phyloP scores from a whole-genome alignment of 2,888 invertebrate species.

The Matsumyia berberina region DNA sequence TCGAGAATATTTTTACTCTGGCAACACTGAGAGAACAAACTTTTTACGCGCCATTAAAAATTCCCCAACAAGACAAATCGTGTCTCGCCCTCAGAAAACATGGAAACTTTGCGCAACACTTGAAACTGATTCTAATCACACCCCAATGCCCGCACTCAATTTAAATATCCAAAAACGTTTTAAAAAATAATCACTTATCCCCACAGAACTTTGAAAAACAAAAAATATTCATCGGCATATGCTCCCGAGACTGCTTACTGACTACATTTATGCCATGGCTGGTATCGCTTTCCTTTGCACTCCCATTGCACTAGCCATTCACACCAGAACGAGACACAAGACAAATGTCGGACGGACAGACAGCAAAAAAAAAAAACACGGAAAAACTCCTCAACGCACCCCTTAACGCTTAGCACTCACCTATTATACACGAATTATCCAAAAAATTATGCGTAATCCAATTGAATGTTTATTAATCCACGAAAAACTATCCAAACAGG shows the following conservation, averaged over 20 bases:
- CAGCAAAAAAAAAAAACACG: slow-evolving; percentile 22
- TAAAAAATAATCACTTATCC: not conserved
- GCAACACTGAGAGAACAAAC: slow-evolving; percentile 49
- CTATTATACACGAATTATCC: slow-evolving; percentile 35
- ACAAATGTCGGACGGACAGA: slow-evolving; percentile 64
- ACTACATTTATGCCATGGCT: not conserved
- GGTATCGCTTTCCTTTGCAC: slow-evolving; percentile 35
- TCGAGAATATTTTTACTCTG: not conserved
- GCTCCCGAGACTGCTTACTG: slow-evolving; percentile 3
- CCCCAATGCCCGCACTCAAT: not conserved
- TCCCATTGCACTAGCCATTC: not conserved
- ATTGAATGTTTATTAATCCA: slow-evolving; percentile 24
- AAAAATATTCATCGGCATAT: slow-evolving; percentile 47
- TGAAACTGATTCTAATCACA: not conserved
- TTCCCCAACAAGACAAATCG: slow-evolving; percentile 43
- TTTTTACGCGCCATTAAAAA: slow-evolving; percentile 74
- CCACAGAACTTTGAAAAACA: slow-evolving; percentile 3
- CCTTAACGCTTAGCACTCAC: slow-evolving; percentile 37
- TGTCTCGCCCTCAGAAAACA: slow-evolving; percentile 45
- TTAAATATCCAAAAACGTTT: not conserved
- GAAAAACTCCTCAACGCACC: not conserved
- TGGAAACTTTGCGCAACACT: slow-evolving; percentile 28
- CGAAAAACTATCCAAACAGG: slow-evolving; percentile 4
- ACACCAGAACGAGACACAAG: slow-evolving; percentile 46
- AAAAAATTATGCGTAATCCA: slow-evolving; percentile 48